Evolutionary conservation across 2,888 invertebrate genomes (phyloP), one percentile per base, ranked within the genome.

Genomic region (Polymixis flavicincta): DNA sequence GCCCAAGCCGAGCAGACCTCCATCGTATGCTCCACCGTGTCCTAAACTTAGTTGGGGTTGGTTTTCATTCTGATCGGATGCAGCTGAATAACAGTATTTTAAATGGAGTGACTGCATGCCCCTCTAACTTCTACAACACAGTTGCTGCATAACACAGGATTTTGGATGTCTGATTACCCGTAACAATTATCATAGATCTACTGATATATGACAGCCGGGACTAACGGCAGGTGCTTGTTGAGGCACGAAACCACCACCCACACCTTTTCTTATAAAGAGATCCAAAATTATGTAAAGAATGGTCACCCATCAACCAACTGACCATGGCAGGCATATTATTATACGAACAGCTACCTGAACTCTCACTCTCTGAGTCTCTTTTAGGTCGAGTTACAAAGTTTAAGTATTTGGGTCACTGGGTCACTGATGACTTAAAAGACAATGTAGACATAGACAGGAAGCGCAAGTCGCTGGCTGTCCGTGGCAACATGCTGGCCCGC

Each of bases 71-170:
- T n/a, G n/a, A n/a, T n/a, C n/a, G n/a, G n/a, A n/a, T n/a, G n/a
- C n/a, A n/a, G n/a, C n/a, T n/a, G n/a, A n/a, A n/a, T n/a, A n/a
- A n/a, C n/a, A n/a, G n/a, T n/a, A n/a, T n/a, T n/a, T n/a, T n/a
- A n/a, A n/a, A n/a, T 1, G 0, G 6, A 13, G 13, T 13, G 1
- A 25, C 6, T 13, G 22, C 0, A 8, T 22, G 25, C 7, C 14
- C 14, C 14, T 25, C 6, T 55, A 2, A 55, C 7, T 25, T 55
- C 7, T 7, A 25, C 6, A 25, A 25, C 55, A 25, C 55, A 14
- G 14, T 25, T 0, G 7, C 55, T 25, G 25, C 7, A 3, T 28
- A 28, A 57, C 57, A 28, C 8, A n/a, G 13, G 45, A 2, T 45
- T 45, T 55, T 25, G 14, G 14, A 6, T n/a, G n/a, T 55, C 25